Evolutionary conservation across 35 echinoderm and acorn worm genomes (phyloP).

Genomic region (Lytechinus pictus): DNA sequence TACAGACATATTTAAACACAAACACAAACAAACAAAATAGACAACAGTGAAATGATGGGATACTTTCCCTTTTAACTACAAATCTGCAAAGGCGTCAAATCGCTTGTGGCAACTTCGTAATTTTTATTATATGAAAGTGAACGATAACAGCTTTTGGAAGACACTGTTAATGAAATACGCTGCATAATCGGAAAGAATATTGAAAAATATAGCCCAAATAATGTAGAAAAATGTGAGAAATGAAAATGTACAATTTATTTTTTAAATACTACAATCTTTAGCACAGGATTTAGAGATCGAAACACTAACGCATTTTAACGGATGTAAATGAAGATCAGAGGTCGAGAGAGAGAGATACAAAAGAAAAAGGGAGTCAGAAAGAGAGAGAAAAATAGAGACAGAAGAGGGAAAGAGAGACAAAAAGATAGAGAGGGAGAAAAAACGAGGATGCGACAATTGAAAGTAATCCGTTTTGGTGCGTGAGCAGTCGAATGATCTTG

Average conservation of each 20-base stretch:
- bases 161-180: not conserved
- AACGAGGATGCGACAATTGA: not conserved
- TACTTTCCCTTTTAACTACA: not conserved
- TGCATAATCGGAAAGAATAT: not conserved
- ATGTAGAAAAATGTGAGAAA: too few species aligned
- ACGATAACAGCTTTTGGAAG: not conserved
- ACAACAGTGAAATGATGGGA: too few species aligned
- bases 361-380: not conserved
- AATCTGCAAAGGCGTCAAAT: not conserved
- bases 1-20: not conserved
- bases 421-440: not conserved
- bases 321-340: not conserved
- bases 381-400: slow-evolving; percentile 15
- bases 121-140: not conserved
- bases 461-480: not conserved
- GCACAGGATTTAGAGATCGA: too few species aligned
- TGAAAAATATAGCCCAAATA: too few species aligned
- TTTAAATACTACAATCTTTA: too few species aligned
- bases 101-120: not conserved
- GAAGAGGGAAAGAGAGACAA: not conserved
- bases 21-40: too few species aligned
- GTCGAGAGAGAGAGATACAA: not conserved
- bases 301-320: too few species aligned
- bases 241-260: too few species aligned
- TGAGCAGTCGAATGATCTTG: not conserved